A percentile compares a stretch with the other conserved stretches of the same genome.
Evolutionary conservation across 2,113 vertebrate species (phyloP).

Genomic region (Gavia stellata): DNA sequence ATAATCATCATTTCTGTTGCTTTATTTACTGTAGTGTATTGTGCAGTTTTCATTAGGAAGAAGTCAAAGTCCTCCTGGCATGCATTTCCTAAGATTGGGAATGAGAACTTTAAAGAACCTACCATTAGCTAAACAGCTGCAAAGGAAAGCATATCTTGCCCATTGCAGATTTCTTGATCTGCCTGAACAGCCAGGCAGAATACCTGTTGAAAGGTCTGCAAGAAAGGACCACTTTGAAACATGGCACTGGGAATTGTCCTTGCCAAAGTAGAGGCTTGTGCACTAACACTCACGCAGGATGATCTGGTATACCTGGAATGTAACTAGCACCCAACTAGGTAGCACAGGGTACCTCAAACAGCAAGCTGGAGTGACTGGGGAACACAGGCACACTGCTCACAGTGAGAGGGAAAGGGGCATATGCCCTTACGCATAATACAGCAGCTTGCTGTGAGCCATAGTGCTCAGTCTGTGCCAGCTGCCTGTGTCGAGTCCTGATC

Average conservation of each 20-base stretch:
- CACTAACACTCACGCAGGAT: neutral
- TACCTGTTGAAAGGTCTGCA: neutral
- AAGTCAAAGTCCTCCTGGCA: neutral
- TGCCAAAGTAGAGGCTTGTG: neutral
- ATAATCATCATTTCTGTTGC: neutral
- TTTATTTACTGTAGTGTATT: neutral
- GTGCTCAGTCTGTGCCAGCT: neutral
- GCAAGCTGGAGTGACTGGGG: neutral
- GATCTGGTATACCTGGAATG: neutral
- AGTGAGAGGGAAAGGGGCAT: neutral
- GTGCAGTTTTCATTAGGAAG: neutral
- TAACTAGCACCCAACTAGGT: neutral
- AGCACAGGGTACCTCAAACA: neutral
- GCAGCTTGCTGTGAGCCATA: neutral
- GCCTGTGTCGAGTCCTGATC: too few species aligned
- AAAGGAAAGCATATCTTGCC: neutral
- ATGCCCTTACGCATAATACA: neutral
- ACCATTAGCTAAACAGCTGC: neutral
- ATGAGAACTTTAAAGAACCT: neutral
- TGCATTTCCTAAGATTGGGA: neutral
- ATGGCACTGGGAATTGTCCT: neutral
- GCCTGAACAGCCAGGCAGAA: neutral
- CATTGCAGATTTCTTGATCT: neutral
- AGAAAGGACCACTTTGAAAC: neutral
- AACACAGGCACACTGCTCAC: neutral